Conservation (phyloP, 2,797 vertebrate genomes). For the Saguinus oedipus region DNA sequence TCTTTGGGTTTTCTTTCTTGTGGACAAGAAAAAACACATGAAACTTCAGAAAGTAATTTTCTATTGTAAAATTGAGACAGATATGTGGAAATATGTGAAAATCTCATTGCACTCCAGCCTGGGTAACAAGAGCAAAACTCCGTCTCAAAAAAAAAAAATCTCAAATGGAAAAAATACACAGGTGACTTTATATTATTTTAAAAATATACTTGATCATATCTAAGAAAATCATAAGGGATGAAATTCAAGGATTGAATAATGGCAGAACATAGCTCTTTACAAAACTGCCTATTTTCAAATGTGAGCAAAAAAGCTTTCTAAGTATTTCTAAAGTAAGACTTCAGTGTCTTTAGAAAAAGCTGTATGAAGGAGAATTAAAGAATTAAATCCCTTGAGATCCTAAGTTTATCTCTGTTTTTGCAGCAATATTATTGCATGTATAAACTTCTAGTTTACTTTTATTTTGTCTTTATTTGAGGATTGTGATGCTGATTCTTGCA, state of each 20-base stretch:
- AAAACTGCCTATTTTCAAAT: not conserved
- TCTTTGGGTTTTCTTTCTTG: not conserved
- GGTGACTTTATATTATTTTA: not conserved
- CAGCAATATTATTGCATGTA: not conserved
- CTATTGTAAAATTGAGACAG: not conserved
- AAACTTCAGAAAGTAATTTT: not conserved
- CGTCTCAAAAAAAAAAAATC: no score
- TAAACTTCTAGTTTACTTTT: constrained; percentile 34
- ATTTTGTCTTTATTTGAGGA: constrained; percentile 54
- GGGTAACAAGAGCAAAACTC: no score
- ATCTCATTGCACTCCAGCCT: not conserved
- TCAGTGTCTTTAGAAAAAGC: not conserved
- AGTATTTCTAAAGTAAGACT: constrained; percentile 26
- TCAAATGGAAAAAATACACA: not conserved
- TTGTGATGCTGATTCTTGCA: not conserved
- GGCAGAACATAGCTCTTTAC: not conserved
- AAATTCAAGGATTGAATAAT: not conserved
- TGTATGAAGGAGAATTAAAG: not conserved
- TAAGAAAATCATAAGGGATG: not conserved
- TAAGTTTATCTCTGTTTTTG: constrained; percentile 12
- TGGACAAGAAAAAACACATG: not conserved
- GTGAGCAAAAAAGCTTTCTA: not conserved
- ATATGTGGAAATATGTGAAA: not conserved
- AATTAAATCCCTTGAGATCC: not conserved
- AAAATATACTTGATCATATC: not conserved